A percentile compares a stretch with the other conserved stretches of the same genome.
These are phyloP conservation scores for Phymatocera aterrima DNA, from an alignment of 2,888 invertebrate genomes.

Conservation along the genomic window DNA sequence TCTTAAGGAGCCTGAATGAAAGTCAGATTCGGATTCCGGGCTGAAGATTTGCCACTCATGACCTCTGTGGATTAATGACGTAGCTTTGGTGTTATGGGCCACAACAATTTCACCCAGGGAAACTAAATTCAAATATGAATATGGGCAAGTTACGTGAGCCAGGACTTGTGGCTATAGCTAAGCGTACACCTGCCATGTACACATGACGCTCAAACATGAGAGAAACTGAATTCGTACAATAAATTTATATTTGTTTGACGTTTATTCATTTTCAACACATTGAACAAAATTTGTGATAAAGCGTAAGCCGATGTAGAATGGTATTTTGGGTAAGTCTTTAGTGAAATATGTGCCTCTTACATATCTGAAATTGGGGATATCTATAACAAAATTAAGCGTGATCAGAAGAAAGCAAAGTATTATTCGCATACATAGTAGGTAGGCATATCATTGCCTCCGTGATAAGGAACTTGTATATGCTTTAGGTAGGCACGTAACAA, in stretches of 20 bases:
- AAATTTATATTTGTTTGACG: background rate
- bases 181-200: background rate
- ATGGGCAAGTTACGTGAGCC: background rate
- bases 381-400: slow-evolving; percentile 14
- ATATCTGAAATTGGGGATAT: slow-evolving; percentile 26
- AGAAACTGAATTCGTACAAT: background rate
- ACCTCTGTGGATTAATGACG: background rate
- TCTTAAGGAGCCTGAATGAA: background rate
- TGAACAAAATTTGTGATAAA: slow-evolving; percentile 15
- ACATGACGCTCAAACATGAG: slow-evolving; percentile 5
- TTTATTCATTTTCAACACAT: background rate
- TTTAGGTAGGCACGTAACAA: background rate
- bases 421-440: too few species aligned
- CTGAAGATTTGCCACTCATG: background rate
- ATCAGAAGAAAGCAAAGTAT: background rate
- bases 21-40: background rate
- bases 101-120: background rate
- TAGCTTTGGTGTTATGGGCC: background rate
- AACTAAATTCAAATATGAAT: background rate
- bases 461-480: background rate
- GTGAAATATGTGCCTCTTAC: slow-evolving; percentile 39
- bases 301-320: too few species aligned
- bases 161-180: background rate
- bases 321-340: slow-evolving; percentile 9
- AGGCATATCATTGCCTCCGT: slow-evolving; percentile 11